Evolutionary conservation across 1,140 invertebrate species (phyloP), one percentile per base, ranked within the genome.

Genomic region (Cecropterus lyciades): DNA sequence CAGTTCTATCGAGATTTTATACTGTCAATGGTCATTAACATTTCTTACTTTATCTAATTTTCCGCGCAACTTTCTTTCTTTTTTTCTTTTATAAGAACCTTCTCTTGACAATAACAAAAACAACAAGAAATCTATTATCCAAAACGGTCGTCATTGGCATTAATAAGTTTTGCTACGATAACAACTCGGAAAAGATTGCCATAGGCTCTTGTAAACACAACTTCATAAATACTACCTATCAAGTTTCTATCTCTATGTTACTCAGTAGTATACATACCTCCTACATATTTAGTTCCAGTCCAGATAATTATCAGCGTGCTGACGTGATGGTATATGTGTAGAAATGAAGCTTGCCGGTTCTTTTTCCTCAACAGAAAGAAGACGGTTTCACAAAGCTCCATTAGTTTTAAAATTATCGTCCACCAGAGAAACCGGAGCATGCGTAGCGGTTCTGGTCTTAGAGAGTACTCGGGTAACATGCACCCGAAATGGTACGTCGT

Each of bases 311-410:
- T 68, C 56, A 95, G 88, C 33, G 95, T 95, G 40, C 93, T 94
- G 55, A 93, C 89, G 72, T 97, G 96, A 90, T 96, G 95, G 76
- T 96, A 96, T 20, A 96, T 84, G 72, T 97, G 96, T 17, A 97
- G 89, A 73, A 95, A 95, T 1, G 95, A 94, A 10, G 95, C 93
- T 87, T 97, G 96, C 37, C 94, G 94, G 45, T 94, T 91, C 79
- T 96, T 96, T 82, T 96, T 96, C 17, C 96, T 89, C 17, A 96
- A 73, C 15, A 96, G 88, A 77, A 96, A 96, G 78, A 96, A 95
- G 1, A 79, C 60, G 0, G 91, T 93, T 72, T 93, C 92, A 0
- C 83, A 30, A 6, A 92, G 55, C 57, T 93, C 92, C 40, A 88
- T 4, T 0, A 91, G 14, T 72, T 92, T 92, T 4, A 92, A 43